Evolutionary conservation across 1,140 invertebrate genomes (phyloP).

Genomic region (Heliothis subflexa): DNA sequence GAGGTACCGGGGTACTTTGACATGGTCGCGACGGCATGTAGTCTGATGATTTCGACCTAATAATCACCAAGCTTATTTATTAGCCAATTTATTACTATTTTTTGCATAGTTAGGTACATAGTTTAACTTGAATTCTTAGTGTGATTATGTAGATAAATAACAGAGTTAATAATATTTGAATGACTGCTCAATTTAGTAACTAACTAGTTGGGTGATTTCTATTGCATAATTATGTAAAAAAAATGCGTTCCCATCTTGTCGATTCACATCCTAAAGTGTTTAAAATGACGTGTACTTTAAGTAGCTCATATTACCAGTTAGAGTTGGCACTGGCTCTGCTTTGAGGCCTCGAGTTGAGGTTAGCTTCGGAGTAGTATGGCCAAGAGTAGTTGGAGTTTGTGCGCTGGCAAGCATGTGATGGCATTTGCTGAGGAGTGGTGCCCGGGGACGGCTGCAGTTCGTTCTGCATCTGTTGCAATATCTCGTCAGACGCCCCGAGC

Average conservation of each 20-base stretch:
- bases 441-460: constrained; percentile 88
- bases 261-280: too few relatives aligned
- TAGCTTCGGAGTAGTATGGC: constrained; percentile 89
- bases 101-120: too few relatives aligned
- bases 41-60: constrained; percentile 72
- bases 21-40: constrained; percentile 70
- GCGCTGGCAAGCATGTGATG: constrained; percentile 79
- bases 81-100: too few relatives aligned
- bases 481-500: constrained; percentile 92
- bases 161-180: too few relatives aligned
- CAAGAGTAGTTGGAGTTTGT: constrained; percentile 87
- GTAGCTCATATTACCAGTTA: constrained; percentile 67
- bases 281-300: too few relatives aligned
- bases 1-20: constrained; percentile 62
- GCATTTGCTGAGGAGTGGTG: constrained; percentile 79
- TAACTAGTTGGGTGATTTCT: too few relatives aligned
- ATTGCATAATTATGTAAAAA: too few relatives aligned
- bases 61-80: constrained; percentile 4
- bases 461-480: constrained; percentile 92
- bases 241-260: too few relatives aligned
- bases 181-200: neutral
- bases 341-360: constrained; percentile 80
- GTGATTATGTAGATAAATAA: too few relatives aligned
- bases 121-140: too few relatives aligned
- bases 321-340: constrained; percentile 73